A percentile compares a stretch with the other conserved stretches of the same genome.
phyloP scores from a whole-genome alignment of 2,888 invertebrate genomes.

The Charanyca ferruginea region DNA sequence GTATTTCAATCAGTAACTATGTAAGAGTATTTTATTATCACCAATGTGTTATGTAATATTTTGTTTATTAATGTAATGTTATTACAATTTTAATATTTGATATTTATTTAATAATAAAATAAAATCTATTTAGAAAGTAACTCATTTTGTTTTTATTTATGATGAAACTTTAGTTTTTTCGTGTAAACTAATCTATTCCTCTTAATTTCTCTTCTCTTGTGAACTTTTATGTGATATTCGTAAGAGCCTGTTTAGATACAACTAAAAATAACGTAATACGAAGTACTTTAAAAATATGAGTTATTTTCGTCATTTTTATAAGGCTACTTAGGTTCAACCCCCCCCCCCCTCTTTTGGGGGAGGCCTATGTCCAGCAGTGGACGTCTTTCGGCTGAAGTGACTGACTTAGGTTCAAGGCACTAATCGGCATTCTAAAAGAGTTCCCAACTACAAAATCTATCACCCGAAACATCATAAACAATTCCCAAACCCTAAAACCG shows the following conservation, averaged over 20 bases:
- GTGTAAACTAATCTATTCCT: background rate
- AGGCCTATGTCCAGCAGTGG: no score
- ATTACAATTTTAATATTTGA: conserved; percentile 50
- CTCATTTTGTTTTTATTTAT: conserved; percentile 38
- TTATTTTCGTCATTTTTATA: background rate
- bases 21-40: conserved; percentile 43
- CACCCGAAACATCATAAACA: background rate
- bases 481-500: background rate
- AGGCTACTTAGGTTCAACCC: no score
- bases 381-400: no score
- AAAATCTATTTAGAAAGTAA: conserved; percentile 38
- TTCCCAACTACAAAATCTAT: background rate
- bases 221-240: background rate
- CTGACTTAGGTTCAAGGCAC: background rate
- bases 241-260: background rate
- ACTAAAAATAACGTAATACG: conserved; percentile 1
- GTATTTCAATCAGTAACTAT: conserved; percentile 34
- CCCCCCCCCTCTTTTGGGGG: no score
- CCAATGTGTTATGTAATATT: conserved; percentile 46
- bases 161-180: background rate
- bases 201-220: background rate
- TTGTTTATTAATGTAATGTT: conserved; percentile 50
- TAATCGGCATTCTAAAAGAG: background rate
- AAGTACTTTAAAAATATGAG: background rate
- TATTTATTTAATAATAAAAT: conserved; percentile 55